These are phyloP conservation scores for Carlito syrichta DNA, from an alignment of 2,113 vertebrate species.

Conservation along the genomic window DNA sequence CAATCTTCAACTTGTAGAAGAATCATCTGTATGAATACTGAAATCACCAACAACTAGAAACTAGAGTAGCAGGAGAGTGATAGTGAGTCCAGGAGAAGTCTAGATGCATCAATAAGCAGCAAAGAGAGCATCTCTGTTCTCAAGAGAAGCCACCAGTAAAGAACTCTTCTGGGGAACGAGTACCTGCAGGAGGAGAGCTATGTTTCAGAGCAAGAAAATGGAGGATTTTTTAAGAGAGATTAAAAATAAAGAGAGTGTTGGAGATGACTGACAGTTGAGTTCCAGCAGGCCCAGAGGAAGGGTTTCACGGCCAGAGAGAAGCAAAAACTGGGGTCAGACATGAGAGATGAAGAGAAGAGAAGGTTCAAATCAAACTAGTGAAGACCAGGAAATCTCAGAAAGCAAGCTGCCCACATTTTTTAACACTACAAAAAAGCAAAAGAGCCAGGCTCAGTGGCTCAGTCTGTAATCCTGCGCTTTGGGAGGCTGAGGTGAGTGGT, in stretches of 20 bases:
- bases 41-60: background rate
- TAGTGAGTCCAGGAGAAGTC: background rate
- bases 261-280: background rate
- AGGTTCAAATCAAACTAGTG: background rate
- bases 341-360: background rate
- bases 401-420: background rate
- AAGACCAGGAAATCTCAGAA: background rate
- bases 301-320: background rate
- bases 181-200: background rate
- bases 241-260: constrained; percentile 24
- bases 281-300: background rate
- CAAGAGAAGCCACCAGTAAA: constrained; percentile 5
- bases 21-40: background rate
- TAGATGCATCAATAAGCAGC: background rate
- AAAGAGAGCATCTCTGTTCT: background rate
- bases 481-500: no score
- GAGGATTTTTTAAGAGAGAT: background rate
- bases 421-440: background rate
- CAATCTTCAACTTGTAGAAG: background rate
- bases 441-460: no score
- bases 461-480: no score
- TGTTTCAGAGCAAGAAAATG: background rate
- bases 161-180: background rate
- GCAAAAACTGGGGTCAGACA: background rate
- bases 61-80: background rate